Conservation (phyloP, 2,888 invertebrate genomes). For the Pachycephus smyrnensis region DNA sequence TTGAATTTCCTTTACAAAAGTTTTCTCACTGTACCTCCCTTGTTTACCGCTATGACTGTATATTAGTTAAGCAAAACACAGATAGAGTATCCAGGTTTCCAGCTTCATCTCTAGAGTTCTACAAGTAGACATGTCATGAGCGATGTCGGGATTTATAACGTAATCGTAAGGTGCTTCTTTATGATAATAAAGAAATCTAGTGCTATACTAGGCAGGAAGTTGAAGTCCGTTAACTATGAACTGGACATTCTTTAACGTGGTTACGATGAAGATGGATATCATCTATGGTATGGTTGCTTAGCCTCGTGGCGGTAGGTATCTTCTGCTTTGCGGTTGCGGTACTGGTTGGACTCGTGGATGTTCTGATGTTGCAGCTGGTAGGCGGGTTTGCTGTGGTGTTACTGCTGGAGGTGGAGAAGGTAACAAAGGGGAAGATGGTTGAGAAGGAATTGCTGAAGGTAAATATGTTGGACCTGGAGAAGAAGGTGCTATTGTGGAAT, state of each 20-base stretch:
- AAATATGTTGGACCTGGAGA: slow-evolving; percentile 19
- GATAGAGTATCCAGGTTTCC: background rate
- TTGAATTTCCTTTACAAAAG: slow-evolving; percentile 41
- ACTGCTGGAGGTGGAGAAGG: slow-evolving; percentile 20
- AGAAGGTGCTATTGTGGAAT: slow-evolving; percentile 7
- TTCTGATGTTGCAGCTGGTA: slow-evolving; percentile 1
- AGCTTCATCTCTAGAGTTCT: background rate
- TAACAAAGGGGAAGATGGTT: slow-evolving; percentile 20
- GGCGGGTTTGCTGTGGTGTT: slow-evolving; percentile 16
- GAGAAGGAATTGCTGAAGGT: slow-evolving; percentile 6
- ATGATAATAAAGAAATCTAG: background rate
- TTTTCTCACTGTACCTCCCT: slow-evolving; percentile 7
- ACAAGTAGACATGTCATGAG: background rate
- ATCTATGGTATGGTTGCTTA: background rate
- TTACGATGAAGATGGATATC: background rate
- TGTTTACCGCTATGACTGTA: slow-evolving; percentile 15
- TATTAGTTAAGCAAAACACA: background rate
- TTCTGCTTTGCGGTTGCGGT: slow-evolving; percentile 22
- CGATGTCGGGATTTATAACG: background rate
- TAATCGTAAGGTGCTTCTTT: background rate
- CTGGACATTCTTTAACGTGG: background rate
- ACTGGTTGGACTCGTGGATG: background rate
- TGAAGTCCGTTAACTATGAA: background rate
- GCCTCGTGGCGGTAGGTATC: slow-evolving; percentile 25
- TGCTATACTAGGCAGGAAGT: background rate